Evolutionary conservation across 2,113 vertebrate genomes (phyloP), one percentile per base, ranked within the genome.

Genomic region (Climacteris rufus): DNA sequence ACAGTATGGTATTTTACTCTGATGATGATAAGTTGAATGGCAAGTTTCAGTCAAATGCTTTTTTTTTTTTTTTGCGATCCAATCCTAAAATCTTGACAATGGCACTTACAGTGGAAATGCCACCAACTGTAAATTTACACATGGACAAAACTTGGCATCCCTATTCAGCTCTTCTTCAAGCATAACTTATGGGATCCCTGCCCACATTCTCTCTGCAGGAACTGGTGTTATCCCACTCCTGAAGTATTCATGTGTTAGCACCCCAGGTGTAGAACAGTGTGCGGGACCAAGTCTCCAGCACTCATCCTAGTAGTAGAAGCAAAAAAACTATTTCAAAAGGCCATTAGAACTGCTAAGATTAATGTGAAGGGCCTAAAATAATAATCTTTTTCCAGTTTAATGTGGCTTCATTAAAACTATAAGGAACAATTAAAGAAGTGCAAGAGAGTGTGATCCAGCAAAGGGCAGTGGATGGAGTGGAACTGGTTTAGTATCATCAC

Each of bases 61-160:
- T 83, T 88, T 76, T 70, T 78, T 72, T 87, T 79, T 85, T 90
- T 76, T n/a, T 63, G 2, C 37, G 4, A 94, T 95, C 76, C 71
- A 91, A 95, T 93, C 87, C 93, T 94, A 95, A 96, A 96, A 97
- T 97, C 94, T 96, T 97, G 95, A 97, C 96, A 97, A 96, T 96
- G 95, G 90, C 94, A 94, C 96, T 96, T 96, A 96, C 96, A 96
- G 93, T 94, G 86, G 94, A 97, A 96, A 97, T 95, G 94, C 90
- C 94, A 94, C 96, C 94, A 96, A 95, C 95, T 93, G 96, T 96
- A 97, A 96, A 97, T 93, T 92, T 93, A 96, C 93, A 95, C 92
- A 92, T 1, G 95, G 94, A 93, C 93, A 77, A 97, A 95, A 94
- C 94, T 93, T 96, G 91, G 91, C 92, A 93, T 93, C 69, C 63